phyloP scores from a whole-genome alignment of 1,140 invertebrate genomes.

The Lordiphosa mommai region DNA sequence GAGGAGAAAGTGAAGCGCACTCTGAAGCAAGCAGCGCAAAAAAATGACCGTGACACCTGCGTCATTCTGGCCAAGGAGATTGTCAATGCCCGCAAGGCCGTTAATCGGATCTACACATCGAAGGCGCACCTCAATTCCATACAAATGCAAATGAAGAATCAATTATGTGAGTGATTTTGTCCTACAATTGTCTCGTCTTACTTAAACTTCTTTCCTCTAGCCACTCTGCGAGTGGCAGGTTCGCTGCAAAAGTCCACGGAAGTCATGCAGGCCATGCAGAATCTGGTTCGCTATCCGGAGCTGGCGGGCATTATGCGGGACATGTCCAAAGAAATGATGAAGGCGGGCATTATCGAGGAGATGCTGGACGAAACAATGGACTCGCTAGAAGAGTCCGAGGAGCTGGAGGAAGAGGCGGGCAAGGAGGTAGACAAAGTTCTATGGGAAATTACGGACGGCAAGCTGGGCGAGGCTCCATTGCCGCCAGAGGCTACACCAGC shows the following conservation, averaged over 20 bases:
- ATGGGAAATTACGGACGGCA: constrained; percentile 96
- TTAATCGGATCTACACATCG: constrained; percentile 94
- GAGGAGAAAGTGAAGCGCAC: constrained; percentile 98
- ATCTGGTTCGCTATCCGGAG: constrained; percentile 93
- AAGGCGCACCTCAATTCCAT: constrained; percentile 99
- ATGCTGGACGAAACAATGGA: constrained; percentile 99
- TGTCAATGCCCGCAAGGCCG: constrained; percentile 92
- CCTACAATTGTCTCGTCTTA: background rate
- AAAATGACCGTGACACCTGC: constrained; percentile 97
- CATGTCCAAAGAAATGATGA: constrained; percentile 99
- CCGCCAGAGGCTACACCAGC: constrained; percentile 85
- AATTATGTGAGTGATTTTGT: constrained; percentile 86
- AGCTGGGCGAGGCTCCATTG: constrained; percentile 93
- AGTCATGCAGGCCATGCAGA: constrained; percentile 98
- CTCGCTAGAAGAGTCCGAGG: constrained; percentile 91
- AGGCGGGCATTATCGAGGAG: constrained; percentile 99
- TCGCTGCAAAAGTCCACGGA: constrained; percentile 95
- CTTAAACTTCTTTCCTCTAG: constrained; percentile 77
- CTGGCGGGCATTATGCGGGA: constrained; percentile 98
- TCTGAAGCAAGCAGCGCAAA: constrained; percentile 97
- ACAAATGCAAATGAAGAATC: constrained; percentile 98
- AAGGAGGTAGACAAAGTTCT: constrained; percentile 97
- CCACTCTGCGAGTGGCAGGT: constrained; percentile 93
- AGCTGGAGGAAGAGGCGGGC: constrained; percentile 95
- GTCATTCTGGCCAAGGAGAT: constrained; percentile 97